A percentile compares a stretch with the other conserved stretches of the same genome.
Conservation (phyloP, 2,797 vertebrate species). For the Chelonia mydas region DNA sequence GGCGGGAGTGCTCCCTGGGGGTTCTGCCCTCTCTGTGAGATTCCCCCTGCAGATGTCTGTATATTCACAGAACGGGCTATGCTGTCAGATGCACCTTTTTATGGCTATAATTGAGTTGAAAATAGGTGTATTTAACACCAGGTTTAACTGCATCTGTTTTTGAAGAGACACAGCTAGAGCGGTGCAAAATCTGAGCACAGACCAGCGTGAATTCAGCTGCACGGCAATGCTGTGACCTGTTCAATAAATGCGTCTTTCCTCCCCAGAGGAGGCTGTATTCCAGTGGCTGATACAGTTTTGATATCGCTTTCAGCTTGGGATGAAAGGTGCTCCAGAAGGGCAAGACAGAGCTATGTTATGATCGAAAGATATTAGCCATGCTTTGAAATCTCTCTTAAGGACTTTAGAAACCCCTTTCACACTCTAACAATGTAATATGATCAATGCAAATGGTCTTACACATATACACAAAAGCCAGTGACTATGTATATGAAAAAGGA, state of each 20-base stretch:
- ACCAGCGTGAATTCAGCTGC: not conserved
- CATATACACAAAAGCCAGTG: accelerated
- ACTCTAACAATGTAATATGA: not conserved
- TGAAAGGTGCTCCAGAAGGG: not conserved
- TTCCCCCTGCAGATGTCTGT: not conserved
- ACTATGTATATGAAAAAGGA: not conserved
- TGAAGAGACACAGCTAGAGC: not conserved
- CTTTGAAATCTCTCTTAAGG: not conserved
- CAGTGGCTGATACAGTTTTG: accelerated
- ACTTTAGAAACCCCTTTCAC: not conserved
- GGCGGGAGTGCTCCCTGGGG: not conserved
- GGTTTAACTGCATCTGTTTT: not conserved
- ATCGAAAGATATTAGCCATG: not conserved
- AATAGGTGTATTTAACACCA: not conserved
- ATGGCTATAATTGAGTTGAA: not conserved
- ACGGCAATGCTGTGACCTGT: not conserved
- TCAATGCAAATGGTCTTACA: not conserved
- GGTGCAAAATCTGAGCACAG: not conserved
- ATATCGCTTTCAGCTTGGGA: not conserved
- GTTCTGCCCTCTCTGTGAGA: not conserved
- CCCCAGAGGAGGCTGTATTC: not conserved
- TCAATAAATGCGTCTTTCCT: not conserved
- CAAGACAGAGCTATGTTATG: not conserved
- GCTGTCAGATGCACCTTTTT: not conserved
- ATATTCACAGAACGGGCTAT: not conserved